Percentiles rank a stretch among this genome's conserved stretches.
These are phyloP conservation scores for Zaprionus lachaisei DNA, from an alignment of 1,140 invertebrate genomes.

Conservation along the genomic window DNA sequence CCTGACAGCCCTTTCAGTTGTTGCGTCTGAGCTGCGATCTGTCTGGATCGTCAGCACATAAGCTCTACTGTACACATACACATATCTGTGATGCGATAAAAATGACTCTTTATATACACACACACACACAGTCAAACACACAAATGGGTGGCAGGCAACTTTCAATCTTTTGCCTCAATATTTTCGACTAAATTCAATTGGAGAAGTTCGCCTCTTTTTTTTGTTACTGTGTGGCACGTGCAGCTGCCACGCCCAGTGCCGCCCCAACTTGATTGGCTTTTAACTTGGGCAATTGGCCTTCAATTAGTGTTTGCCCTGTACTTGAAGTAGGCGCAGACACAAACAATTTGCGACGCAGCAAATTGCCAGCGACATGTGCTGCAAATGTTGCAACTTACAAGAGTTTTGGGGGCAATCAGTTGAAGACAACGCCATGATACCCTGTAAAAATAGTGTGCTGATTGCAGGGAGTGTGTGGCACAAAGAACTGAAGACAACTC, in stretches of 20 bases:
- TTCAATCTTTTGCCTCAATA: neutral
- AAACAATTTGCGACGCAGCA: conserved; percentile 65
- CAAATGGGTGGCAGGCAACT: neutral
- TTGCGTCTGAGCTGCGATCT: conserved; percentile 71
- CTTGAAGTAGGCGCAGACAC: conserved; percentile 56
- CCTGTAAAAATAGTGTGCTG: conserved; percentile 10
- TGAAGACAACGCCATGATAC: conserved; percentile 20
- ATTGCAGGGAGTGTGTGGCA: neutral
- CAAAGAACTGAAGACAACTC: neutral
- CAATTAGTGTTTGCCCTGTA: conserved; percentile 65
- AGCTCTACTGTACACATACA: conserved; percentile 9
- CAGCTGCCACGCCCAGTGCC: conserved; percentile 29
- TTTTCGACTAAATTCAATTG: neutral
- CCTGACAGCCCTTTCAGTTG: conserved; percentile 58
- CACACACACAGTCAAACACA: neutral
- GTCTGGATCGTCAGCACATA: conserved; percentile 64
- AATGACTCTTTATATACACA: neutral
- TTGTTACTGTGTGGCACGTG: neutral
- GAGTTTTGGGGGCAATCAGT: conserved; percentile 38
- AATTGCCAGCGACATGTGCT: conserved; percentile 69
- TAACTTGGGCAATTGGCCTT: conserved; percentile 44
- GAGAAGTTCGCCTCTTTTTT: neutral
- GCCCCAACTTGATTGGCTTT: conserved; percentile 16
- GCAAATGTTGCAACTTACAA: conserved; percentile 37
- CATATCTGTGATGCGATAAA: neutral